phyloP scores from a whole-genome alignment of 2,113 vertebrate species.

The Pluvialis apricaria region DNA sequence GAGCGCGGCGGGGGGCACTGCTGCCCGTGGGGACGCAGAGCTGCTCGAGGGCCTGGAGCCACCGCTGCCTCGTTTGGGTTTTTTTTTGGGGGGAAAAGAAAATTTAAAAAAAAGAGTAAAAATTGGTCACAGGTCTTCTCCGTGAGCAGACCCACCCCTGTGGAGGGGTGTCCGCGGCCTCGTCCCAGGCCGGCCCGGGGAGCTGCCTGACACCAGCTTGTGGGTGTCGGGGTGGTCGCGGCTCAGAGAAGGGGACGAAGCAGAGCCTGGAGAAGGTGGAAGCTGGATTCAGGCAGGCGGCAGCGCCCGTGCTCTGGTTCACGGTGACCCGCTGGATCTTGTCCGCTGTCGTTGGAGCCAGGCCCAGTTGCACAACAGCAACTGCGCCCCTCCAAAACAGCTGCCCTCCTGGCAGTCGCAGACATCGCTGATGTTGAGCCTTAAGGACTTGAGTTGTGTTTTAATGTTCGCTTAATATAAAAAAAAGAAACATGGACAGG shows the following conservation, averaged over 20 bases:
- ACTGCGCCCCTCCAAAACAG: rapidly evolving
- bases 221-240: neutral
- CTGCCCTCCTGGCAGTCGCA: neutral
- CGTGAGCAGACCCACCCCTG: neutral
- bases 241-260: neutral
- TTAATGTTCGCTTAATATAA: neutral
- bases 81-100: no score
- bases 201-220: no score
- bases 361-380: neutral
- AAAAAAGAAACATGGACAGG: neutral
- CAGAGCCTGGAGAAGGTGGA: neutral
- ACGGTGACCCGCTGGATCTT: neutral
- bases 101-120: no score
- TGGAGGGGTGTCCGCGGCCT: neutral
- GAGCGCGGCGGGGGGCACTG: neutral
- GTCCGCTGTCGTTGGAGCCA: rapidly evolving
- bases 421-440: rapidly evolving
- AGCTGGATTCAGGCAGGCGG: neutral
- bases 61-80: no score
- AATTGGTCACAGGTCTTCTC: rapidly evolving
- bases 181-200: neutral
- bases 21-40: rapidly evolving
- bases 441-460: neutral
- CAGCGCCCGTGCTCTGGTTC: rapidly evolving
- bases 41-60: neutral